Conservation (phyloP, 2,888 invertebrate genomes). For the Cheilosia pagana region DNA sequence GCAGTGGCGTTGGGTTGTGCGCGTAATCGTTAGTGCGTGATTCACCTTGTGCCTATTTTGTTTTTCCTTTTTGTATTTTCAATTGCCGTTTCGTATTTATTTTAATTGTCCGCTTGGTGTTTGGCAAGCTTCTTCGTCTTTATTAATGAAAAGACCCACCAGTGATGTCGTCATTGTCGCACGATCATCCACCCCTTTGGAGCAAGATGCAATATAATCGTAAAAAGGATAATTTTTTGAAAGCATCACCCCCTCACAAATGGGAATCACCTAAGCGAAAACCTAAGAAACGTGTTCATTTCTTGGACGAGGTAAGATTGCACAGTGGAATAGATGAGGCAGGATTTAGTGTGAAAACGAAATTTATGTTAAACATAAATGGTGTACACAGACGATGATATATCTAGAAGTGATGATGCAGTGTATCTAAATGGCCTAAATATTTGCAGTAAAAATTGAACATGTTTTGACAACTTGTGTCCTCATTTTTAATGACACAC, state of each 20-base stretch:
- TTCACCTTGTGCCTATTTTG: constrained; percentile 71
- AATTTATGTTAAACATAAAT: constrained; percentile 63
- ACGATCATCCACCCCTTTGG: constrained; percentile 81
- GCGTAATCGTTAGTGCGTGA: constrained; percentile 67
- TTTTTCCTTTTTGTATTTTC: constrained; percentile 27
- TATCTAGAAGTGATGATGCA: constrained; percentile 4
- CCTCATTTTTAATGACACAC: constrained; percentile 26
- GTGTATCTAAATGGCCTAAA: constrained; percentile 61
- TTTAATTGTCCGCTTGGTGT: constrained; percentile 19
- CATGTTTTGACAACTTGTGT: constrained; percentile 49
- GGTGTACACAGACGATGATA: constrained; percentile 3
- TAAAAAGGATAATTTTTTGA: constrained; percentile 46
- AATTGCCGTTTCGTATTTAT: constrained; percentile 16
- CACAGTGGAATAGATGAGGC: constrained; percentile 26
- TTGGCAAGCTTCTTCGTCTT: constrained; percentile 18
- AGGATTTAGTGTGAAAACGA: constrained; percentile 28
- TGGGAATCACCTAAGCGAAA: constrained; percentile 75
- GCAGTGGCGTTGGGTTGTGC: constrained; percentile 67
- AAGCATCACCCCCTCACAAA: constrained; percentile 31
- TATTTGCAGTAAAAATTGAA: constrained; percentile 25
- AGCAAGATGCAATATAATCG: constrained; percentile 76
- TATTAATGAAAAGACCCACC: constrained; percentile 26
- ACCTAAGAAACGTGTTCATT: constrained; percentile 83
- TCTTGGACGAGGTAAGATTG: constrained; percentile 79
- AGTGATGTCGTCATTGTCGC: constrained; percentile 75